A percentile compares a stretch with the other conserved stretches of the same genome.
Evolutionary conservation across 1,140 invertebrate genomes (phyloP).

Genomic region (Lepidotrigona ventralis): DNA sequence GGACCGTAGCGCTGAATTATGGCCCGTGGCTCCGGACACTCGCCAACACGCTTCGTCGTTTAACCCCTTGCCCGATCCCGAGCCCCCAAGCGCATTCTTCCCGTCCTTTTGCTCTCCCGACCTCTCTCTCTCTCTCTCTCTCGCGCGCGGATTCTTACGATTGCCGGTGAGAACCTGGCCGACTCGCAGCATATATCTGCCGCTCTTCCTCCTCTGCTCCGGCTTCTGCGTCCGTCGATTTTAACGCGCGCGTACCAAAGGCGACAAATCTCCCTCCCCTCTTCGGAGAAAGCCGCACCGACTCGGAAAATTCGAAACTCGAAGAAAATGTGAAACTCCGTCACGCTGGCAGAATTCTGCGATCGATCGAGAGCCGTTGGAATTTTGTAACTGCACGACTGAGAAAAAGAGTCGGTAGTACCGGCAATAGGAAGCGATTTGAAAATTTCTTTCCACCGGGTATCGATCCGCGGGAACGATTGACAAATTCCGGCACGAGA

Average conservation of each 20-base stretch:
- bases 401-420: too few species aligned
- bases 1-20: slow-evolving; percentile 73
- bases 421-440: too few species aligned
- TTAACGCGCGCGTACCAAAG: neutral
- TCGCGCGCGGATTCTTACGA: slow-evolving; percentile 51
- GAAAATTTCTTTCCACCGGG: neutral
- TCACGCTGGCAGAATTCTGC: too few species aligned
- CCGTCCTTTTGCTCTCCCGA: slow-evolving; percentile 46
- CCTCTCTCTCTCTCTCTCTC: slow-evolving; percentile 27
- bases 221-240: neutral
- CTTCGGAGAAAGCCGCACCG: too few species aligned
- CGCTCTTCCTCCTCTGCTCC: neutral
- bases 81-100: slow-evolving; percentile 71
- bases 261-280: too few species aligned
- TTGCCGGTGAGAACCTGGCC: slow-evolving; percentile 49
- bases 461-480: neutral
- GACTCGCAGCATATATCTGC: slow-evolving; percentile 21
- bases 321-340: too few species aligned
- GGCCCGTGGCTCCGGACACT: slow-evolving; percentile 72
- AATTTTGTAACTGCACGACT: too few species aligned
- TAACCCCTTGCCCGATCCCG: slow-evolving; percentile 75
- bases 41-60: slow-evolving; percentile 79
- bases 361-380: too few species aligned
- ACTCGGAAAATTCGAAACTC: too few species aligned
- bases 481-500: neutral